A percentile compares a stretch with the other conserved stretches of the same genome.
These are phyloP conservation scores for Coregonus sp. DNA, from an alignment of 2,797 vertebrate genomes.

Conservation along the genomic window DNA sequence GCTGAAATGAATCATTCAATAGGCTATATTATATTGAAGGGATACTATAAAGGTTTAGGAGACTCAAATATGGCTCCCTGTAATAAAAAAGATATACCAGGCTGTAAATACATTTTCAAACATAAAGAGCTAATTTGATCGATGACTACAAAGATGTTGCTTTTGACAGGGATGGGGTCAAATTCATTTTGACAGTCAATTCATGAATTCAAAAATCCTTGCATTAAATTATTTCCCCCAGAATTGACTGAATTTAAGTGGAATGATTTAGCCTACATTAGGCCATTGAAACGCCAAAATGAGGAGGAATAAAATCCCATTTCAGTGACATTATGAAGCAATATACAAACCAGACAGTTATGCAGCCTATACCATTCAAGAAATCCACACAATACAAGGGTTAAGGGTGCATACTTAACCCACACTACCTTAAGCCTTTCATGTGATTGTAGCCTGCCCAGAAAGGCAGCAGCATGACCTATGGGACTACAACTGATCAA, in stretches of 20 bases:
- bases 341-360: background rate
- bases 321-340: background rate
- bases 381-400: slow-evolving; percentile 1
- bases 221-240: no score
- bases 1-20: slow-evolving; percentile 26
- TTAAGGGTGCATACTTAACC: background rate
- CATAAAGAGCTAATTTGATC: slow-evolving; percentile 15
- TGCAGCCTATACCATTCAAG: background rate
- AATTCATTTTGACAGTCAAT: slow-evolving; percentile 17
- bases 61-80: background rate
- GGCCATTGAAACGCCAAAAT: background rate
- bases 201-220: background rate
- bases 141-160: slow-evolving; percentile 11
- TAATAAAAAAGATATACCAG: background rate
- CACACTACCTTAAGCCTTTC: background rate
- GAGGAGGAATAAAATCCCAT: background rate
- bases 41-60: background rate
- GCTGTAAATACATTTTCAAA: slow-evolving; percentile 4
- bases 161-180: slow-evolving; percentile 14
- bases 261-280: background rate
- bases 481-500: slow-evolving; percentile 7
- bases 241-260: background rate
- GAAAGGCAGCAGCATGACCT: background rate
- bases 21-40: slow-evolving; percentile 21
- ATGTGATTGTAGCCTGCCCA: background rate